phyloP scores from a whole-genome alignment of 2,113 vertebrate species.

The Oryzias melastigma region DNA sequence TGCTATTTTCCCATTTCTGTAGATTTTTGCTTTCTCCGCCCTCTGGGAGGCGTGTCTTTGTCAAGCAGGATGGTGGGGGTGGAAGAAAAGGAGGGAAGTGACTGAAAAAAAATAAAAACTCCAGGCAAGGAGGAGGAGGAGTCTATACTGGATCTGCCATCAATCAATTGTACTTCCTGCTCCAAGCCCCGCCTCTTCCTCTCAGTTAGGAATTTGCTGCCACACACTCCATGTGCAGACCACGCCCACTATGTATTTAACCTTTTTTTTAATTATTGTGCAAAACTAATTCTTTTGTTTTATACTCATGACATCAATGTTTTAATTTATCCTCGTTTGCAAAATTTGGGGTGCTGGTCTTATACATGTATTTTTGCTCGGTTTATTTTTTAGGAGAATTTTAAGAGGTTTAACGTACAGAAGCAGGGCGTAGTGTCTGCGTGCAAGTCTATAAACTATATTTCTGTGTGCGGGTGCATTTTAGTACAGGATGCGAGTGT shows the following conservation, averaged over 20 bases:
- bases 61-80: slow-evolving; percentile 35
- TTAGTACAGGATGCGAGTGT: slow-evolving; percentile 65
- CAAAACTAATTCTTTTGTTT: slow-evolving; percentile 72
- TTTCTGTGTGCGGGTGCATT: slow-evolving; percentile 51
- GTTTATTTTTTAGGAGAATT: slow-evolving; percentile 75
- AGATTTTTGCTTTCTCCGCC: slow-evolving; percentile 39
- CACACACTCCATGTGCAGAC: slow-evolving; percentile 63
- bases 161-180: slow-evolving; percentile 59
- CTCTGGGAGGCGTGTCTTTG: slow-evolving; percentile 36
- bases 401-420: slow-evolving; percentile 76
- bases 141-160: slow-evolving; percentile 41
- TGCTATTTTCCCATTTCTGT: slow-evolving; percentile 30
- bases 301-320: slow-evolving; percentile 70
- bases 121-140: slow-evolving; percentile 30
- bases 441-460: slow-evolving; percentile 52
- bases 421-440: slow-evolving; percentile 70
- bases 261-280: slow-evolving; percentile 65
- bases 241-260: slow-evolving; percentile 71
- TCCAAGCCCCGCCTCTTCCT: slow-evolving; percentile 61
- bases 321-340: slow-evolving; percentile 77
- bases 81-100: slow-evolving; percentile 35
- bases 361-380: slow-evolving; percentile 73
- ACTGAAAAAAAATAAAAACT: slow-evolving; percentile 41
- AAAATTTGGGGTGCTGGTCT: slow-evolving; percentile 70
- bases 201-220: slow-evolving; percentile 53